These are phyloP conservation scores for Microcebus jonahi DNA, from an alignment of 2,113 vertebrate genomes.

Conservation along the genomic window DNA sequence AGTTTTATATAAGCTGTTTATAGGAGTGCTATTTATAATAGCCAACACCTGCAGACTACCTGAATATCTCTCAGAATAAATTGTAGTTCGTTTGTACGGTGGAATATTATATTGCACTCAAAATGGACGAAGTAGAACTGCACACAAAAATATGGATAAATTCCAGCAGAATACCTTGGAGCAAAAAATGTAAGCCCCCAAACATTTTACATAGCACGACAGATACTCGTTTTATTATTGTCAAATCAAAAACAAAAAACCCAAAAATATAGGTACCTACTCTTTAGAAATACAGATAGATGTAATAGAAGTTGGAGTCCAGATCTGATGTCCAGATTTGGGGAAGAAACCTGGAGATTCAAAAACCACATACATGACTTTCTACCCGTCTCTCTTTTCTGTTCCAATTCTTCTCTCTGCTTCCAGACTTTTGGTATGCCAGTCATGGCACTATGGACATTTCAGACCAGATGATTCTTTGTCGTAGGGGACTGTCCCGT, in stretches of 20 bases:
- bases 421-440: background rate
- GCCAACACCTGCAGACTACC: background rate
- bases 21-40: background rate
- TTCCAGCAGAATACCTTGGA: conserved; percentile 34
- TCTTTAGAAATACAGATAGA: conserved; percentile 34
- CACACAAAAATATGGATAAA: background rate
- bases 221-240: background rate
- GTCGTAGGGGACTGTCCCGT: background rate
- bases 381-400: background rate
- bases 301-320: background rate
- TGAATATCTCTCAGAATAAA: background rate
- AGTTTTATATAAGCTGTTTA: conserved; percentile 8
- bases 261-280: background rate
- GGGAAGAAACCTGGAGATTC: background rate
- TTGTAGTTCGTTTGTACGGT: background rate
- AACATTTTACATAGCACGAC: background rate
- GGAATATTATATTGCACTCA: background rate
- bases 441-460: background rate
- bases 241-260: background rate
- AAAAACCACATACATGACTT: background rate
- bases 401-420: background rate
- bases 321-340: background rate
- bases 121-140: background rate
- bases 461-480: background rate
- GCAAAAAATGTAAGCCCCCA: background rate